These are phyloP conservation scores for Aricia agestis DNA, from an alignment of 1,140 invertebrate species.

Conservation along the genomic window DNA sequence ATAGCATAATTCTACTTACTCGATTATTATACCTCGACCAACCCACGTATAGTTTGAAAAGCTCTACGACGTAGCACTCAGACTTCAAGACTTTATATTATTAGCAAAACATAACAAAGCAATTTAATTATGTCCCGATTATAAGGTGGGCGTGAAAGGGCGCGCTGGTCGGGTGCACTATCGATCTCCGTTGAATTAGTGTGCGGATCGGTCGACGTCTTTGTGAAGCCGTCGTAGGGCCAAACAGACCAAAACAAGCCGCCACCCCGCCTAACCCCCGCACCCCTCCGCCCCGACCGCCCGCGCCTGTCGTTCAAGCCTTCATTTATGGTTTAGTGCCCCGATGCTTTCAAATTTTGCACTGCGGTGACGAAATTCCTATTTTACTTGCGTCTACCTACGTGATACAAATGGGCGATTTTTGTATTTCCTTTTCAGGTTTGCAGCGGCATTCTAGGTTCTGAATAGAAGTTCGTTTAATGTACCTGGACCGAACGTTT, in stretches of 20 bases:
- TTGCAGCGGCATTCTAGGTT: background rate
- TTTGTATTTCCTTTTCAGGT: slow-evolving; percentile 3
- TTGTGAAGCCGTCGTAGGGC: slow-evolving; percentile 65
- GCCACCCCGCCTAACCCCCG: slow-evolving; percentile 29
- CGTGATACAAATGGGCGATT: slow-evolving; percentile 13
- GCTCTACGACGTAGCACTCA: background rate
- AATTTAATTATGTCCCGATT: slow-evolving; percentile 58
- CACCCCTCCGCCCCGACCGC: slow-evolving; percentile 28
- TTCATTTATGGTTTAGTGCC: slow-evolving; percentile 61
- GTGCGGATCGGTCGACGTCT: slow-evolving; percentile 71
- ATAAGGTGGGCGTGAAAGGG: slow-evolving; percentile 63
- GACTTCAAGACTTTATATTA: background rate
- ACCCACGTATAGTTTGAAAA: background rate
- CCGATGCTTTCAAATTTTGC: slow-evolving; percentile 48
- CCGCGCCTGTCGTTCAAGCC: slow-evolving; percentile 53
- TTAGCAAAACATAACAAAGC: slow-evolving; percentile 35
- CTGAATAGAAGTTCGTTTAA: background rate
- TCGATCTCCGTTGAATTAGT: slow-evolving; percentile 74
- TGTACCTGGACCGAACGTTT: background rate
- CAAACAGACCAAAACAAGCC: slow-evolving; percentile 73
- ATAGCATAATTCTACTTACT: no score
- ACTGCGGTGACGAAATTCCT: slow-evolving; percentile 39
- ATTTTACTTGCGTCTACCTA: slow-evolving; percentile 34
- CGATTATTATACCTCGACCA: no score
- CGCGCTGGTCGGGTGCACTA: slow-evolving; percentile 65